A percentile compares a stretch with the other conserved stretches of the same genome.
Conservation (phyloP, 1,140 invertebrate genomes). For the Papilio aristodemus region DNA sequence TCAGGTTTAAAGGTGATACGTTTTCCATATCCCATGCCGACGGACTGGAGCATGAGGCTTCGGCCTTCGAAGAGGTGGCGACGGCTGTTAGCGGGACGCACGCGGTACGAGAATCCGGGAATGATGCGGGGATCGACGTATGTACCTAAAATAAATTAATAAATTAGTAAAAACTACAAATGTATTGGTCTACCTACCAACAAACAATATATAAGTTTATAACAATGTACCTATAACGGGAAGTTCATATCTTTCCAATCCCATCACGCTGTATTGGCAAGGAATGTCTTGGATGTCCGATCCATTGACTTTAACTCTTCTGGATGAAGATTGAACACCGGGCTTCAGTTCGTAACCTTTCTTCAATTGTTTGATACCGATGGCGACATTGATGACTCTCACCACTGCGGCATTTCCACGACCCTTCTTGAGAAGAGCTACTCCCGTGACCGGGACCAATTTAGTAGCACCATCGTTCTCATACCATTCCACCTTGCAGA, state of each 20-base stretch:
- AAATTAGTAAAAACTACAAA: not conserved
- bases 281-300: constrained; percentile 83
- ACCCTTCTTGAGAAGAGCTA: constrained; percentile 81
- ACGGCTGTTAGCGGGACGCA: constrained; percentile 83
- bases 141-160: constrained; percentile 80
- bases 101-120: constrained; percentile 87
- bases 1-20: constrained; percentile 87
- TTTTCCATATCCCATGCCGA: constrained; percentile 89
- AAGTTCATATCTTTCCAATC: constrained; percentile 86
- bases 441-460: constrained; percentile 81
- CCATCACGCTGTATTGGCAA: constrained; percentile 85
- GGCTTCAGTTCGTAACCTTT: constrained; percentile 83
- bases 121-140: constrained; percentile 87
- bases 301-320: constrained; percentile 83
- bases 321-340: constrained; percentile 82
- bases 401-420: constrained; percentile 74
- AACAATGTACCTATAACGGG: constrained; percentile 85
- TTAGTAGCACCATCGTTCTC: constrained; percentile 82
- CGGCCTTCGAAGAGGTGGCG: constrained; percentile 84
- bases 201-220: not conserved
- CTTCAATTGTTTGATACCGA: constrained; percentile 81
- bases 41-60: constrained; percentile 83
- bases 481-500: constrained; percentile 86
- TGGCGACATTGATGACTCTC: constrained; percentile 81
- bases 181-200: not conserved